Percentiles rank a stretch among this genome's conserved stretches.
These are phyloP conservation scores for Myiotriccus ornatus DNA, from an alignment of 2,797 vertebrate genomes.

Conservation along the genomic window DNA sequence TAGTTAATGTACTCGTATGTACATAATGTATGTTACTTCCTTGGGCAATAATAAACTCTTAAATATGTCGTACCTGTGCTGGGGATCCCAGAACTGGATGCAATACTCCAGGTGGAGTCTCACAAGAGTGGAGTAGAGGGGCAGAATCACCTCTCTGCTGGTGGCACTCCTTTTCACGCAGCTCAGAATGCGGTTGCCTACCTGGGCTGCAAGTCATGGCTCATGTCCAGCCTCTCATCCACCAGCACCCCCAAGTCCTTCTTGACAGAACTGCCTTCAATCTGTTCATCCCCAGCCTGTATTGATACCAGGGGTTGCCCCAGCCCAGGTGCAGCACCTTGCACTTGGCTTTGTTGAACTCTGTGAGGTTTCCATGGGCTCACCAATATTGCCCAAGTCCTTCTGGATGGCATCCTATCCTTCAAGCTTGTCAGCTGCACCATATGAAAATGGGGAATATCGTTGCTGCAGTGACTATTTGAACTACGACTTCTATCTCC, in stretches of 20 bases:
- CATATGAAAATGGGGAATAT: background rate
- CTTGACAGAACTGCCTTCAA: too few relatives aligned
- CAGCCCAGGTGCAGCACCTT: background rate
- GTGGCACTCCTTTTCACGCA: background rate
- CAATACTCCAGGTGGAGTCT: too few relatives aligned
- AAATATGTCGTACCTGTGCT: too few relatives aligned
- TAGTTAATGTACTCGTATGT: background rate
- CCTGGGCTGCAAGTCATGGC: background rate
- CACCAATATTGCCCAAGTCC: background rate
- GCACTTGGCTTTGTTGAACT: background rate
- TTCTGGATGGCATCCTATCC: background rate
- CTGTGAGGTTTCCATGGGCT: background rate
- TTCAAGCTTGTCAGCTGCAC: background rate
- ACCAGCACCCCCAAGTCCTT: background rate
- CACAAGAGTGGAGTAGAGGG: background rate
- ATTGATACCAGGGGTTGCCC: fast-evolving
- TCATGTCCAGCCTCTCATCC: background rate
- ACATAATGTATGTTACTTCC: background rate
- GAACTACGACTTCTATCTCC: background rate
- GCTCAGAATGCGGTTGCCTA: background rate
- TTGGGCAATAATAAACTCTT: background rate
- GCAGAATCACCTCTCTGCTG: background rate
- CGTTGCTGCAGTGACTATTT: background rate
- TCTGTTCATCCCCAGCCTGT: background rate
- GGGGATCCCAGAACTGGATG: background rate